Percentiles rank a stretch among this genome's conserved stretches.
Conservation (phyloP, 2,888 invertebrate species). For the Phengaris alcon region DNA sequence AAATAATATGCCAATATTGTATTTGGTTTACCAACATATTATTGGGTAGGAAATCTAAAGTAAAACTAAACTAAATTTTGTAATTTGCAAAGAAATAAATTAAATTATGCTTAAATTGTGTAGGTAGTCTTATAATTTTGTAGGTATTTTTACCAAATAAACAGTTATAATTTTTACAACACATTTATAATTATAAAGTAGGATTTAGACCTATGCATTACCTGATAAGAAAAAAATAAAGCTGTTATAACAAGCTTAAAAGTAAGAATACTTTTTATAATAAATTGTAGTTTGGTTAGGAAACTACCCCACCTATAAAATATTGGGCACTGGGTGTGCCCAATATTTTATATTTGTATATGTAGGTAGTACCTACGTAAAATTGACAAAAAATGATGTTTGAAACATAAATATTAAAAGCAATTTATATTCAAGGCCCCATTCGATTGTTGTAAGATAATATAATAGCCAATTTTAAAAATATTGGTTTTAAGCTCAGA, state of each 20-base stretch:
- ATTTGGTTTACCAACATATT: not conserved
- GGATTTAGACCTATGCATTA: too few relatives aligned
- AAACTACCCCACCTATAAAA: not conserved
- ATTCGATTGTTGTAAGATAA: conserved; percentile 4
- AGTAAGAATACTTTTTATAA: too few relatives aligned
- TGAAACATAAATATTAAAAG: conserved; percentile 7
- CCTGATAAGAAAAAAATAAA: too few relatives aligned
- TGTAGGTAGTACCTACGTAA: not conserved
- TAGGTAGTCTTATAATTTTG: too few relatives aligned
- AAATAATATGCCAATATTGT: conserved; percentile 12
- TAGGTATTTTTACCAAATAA: too few relatives aligned
- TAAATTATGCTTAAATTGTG: too few relatives aligned
- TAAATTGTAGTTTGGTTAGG: not conserved
- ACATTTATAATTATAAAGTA: too few relatives aligned
- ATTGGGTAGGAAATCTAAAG: not conserved
- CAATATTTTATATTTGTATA: not conserved
- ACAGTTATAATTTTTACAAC: too few relatives aligned
- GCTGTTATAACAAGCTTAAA: too few relatives aligned
- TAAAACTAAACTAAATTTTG: not conserved
- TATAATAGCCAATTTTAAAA: conserved; percentile 1
- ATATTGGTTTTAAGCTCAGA: not conserved
- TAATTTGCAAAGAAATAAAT: not conserved
- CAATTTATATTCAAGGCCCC: conserved; percentile 25
- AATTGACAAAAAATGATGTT: conserved; percentile 6
- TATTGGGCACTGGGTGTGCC: too few relatives aligned